Base-by-base conservation (phyloP, 2,888 invertebrate genomes). In the Diaprepes abbreviatus region DNA sequence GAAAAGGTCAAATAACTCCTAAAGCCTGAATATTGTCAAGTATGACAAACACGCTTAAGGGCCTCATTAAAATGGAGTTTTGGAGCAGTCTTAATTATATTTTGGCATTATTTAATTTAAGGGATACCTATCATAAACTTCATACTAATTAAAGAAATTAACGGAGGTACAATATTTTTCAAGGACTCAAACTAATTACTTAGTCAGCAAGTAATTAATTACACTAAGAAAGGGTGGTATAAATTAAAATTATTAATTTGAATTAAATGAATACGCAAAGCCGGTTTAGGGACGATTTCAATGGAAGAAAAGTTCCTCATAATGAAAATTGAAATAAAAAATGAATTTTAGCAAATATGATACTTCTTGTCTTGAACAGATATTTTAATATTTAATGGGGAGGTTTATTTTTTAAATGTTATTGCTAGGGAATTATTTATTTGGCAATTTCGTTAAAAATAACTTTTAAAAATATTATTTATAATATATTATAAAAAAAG, bases 191-290 rank as follows among this genome's bases (percentile, higher is more conserved):
- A 50, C 48, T 50, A 28, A 50, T 50, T 50, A 50, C 48, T 28
- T 16, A 50, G 48, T 50, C 48, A 50, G 48, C 48, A 50, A 28
- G 48, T 50, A 50, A 50, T 50, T 50, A 50, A 50, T 50, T 50
- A 50, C 21, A 31, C 24, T 16, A 50, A 24, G 16, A 50, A 50
- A 28, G 48, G 48, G 48, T 50, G 48, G 48, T 24, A 24, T 28
- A 28, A 50, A 50, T 50, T 50, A 50, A 50, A 50, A 50, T 50
- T 50, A 50, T 50, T 50, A 50, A 50, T 50, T 28, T 50, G 14
- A 28, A 50, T 14, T 50, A 28, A 28, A 50, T 16, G 28, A 50
- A 28, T 28, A 28, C 48, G 28, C 48, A 14, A 14, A 16, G 28
- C 48, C 12, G 14, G 28, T 28, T 50, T 50, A 5, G 9, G 28